Base-by-base conservation (phyloP, 1,140 invertebrate genomes). In the Belonocnema kinseyi region DNA sequence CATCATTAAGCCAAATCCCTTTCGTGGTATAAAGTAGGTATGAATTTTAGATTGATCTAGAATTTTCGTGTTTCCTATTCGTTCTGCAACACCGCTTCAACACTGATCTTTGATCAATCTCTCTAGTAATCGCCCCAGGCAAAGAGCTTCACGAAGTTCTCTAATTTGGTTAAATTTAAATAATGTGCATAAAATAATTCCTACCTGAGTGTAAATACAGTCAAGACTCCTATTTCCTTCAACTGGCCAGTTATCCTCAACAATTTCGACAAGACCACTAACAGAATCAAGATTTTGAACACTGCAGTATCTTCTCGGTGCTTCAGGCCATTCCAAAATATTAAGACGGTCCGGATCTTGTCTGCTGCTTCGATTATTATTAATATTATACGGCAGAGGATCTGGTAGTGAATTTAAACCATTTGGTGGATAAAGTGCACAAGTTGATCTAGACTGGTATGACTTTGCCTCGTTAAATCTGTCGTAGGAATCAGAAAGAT, bases 201-300 rank as follows among this genome's bases (percentile, higher is more conserved):
- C 19, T 82, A 91, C 90, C 89, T 92, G 90, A 16, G 90, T 90
- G 14, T 91, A 91, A 77, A 91, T 89, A 72, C 90, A 90, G 74
- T 90, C 89, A 71, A 90, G 83, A 52, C 87, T 89, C 0, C 88
- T 86, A 81, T 91, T 90, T 51, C 88, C 89, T 66, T 91, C 90
- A 21, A 87, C 84, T 0, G 91, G 89, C 89, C 91, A 92, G 74
- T 86, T 84, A 61, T 92, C 90, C 74, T 92, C 90, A 61, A 92
- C 86, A 26, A 92, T 88, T 50, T 92, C 90, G 12, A 92, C 89
- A 66, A 92, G 83, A 11, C 89, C 91, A 26, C 85, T 88, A 40
- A 92, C 91, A 17, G 85, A 89, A 52, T 92, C 90, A n/a, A 92
- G 85, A 73, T 88, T 86, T 73, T 91, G 91, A 21, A 91, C 87